Evolutionary conservation across 37 sponge, comb jelly and placozoan species (phyloP).

Genomic region (Cladorhizidae sp.): DNA sequence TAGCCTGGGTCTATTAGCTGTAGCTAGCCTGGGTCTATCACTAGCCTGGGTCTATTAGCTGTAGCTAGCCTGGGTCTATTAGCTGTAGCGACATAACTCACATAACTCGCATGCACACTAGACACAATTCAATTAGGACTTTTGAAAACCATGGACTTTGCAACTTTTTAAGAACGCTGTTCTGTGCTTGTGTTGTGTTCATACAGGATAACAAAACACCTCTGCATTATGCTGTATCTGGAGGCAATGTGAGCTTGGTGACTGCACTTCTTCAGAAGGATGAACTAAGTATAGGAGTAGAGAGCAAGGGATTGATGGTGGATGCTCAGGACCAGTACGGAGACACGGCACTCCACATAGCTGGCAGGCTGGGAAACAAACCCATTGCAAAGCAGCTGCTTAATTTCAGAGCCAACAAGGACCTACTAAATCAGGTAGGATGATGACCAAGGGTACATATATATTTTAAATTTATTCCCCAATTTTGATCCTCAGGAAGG

Average conservation of each 20-base stretch:
- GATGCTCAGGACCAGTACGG: slow-evolving; percentile 20
- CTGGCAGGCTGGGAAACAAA: slow-evolving; percentile 14
- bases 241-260: slow-evolving; percentile 1
- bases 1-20: too few relatives aligned
- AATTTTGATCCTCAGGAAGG: background rate
- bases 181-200: too few relatives aligned
- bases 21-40: too few relatives aligned
- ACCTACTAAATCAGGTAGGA: background rate
- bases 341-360: slow-evolving; percentile 37
- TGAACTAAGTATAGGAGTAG: too few relatives aligned
- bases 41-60: too few relatives aligned
- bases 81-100: too few relatives aligned
- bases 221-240: slow-evolving; percentile 48
- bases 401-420: background rate
- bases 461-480: background rate
- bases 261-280: slow-evolving; percentile 25
- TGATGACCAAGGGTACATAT: background rate
- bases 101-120: too few relatives aligned
- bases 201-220: slow-evolving; percentile 45
- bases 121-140: too few relatives aligned
- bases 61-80: too few relatives aligned
- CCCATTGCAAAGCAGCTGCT: background rate
- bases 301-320: background rate
- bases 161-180: too few relatives aligned
- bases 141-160: too few relatives aligned